Evolutionary conservation across 2,888 invertebrate genomes (phyloP).

Genomic region (Dexiosoma caninum): DNA sequence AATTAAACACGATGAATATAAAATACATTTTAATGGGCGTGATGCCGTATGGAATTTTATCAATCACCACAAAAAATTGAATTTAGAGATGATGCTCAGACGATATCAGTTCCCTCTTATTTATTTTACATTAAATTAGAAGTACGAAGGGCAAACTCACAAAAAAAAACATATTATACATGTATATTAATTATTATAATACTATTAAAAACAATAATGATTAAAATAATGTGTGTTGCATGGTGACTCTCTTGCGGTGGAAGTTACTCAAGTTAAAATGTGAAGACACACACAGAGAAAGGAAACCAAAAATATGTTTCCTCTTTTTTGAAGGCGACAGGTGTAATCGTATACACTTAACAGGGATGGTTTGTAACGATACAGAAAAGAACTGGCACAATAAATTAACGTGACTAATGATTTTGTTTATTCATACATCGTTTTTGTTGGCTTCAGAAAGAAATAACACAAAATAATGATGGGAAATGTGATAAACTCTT

Average conservation of each 20-base stretch:
- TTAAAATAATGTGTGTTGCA: neutral
- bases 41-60: constrained; percentile 6
- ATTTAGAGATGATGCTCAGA: neutral
- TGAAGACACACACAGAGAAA: constrained; percentile 1
- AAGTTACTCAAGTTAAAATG: constrained; percentile 7
- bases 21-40: no score
- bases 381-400: neutral
- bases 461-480: neutral
- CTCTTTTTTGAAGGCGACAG: constrained; percentile 34
- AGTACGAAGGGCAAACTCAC: neutral
- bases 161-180: neutral
- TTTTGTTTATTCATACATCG: constrained; percentile 15
- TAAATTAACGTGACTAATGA: constrained; percentile 40
- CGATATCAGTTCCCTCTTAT: neutral
- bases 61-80: constrained; percentile 37
- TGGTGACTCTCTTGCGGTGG: neutral
- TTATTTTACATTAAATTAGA: neutral
- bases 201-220: neutral
- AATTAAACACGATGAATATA: no score
- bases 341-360: constrained; percentile 46
- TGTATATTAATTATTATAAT: constrained; percentile 9
- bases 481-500: neutral
- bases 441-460: neutral
- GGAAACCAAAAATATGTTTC: neutral
- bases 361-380: neutral